Evolutionary conservation across 53 echinoderm and acorn worm species (phyloP), one percentile per base, ranked within the genome.

Genomic region (Luidia sarsii): DNA sequence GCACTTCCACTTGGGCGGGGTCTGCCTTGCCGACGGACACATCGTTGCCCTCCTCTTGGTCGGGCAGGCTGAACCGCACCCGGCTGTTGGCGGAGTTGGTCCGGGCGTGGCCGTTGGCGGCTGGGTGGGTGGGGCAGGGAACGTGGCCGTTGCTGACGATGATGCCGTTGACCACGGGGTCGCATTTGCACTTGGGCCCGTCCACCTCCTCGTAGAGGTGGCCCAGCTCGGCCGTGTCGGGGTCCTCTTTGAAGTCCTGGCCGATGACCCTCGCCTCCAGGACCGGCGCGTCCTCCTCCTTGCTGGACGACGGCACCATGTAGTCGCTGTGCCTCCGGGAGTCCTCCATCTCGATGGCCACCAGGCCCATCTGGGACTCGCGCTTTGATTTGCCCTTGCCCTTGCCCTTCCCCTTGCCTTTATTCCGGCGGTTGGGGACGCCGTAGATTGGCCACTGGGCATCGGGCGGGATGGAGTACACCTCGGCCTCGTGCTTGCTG

Each of bases 171-270:
- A 72, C 16, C 1, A 57, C 72, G 18, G 72, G 72, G 16, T 72
- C 57, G 16, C 72, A 72, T 39, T 72, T 14, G 25, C 72, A 72
- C 25, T 72, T 72, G 15, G 72, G 72, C 38, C 57, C 37, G 57
- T 72, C 72, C 10, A 72, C 37, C 72, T 72, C 39, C 56, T 72
- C 72, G 27, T 72, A 72, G 15, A 72, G 72, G 37, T 72, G 72
- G 3, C 71, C 71, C n/a, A 38, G 22, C 7, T 71, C 71, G 4
- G 38, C 72, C 0, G 13, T n/a, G 0, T 72, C 56, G 1, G 57
- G 16, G 3, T 56, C 72, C 4, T 56, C 72, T 9, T 35, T 65
- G 25, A 22, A 21, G 1, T 72, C 54, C 22, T 54, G 53, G 11
- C 23, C 27, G 18, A 72, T 39, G 38, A 72, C 55, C 39, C 56